Evolutionary conservation across 2,888 invertebrate genomes (phyloP), one percentile per base, ranked within the genome.

Genomic region (Formica aserva): DNA sequence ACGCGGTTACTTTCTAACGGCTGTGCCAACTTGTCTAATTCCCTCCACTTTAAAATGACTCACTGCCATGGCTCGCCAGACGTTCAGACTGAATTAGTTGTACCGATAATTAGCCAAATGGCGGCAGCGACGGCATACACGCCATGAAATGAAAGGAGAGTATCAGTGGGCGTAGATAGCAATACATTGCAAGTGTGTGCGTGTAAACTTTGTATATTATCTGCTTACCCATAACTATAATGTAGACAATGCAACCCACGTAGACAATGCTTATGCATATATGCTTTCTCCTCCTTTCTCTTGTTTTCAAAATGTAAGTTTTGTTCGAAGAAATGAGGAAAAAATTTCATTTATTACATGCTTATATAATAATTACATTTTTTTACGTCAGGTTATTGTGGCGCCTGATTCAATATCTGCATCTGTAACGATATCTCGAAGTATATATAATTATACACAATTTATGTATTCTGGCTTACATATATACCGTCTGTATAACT

Each of bases 81-180:
- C 66, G 26, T 38, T 75, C 29, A 41, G 45, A 35, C 45, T 65
- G 38, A 76, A 67, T 57, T 48, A n/a, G 62, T 55, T 63, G 82
- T 60, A 48, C 26, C 65, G 82, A 74, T 85, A 89, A 89, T 89
- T 86, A 84, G 85, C 75, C 57, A 74, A 84, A 76, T 32, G 66
- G 22, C 62, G 29, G 75, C 57, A 45, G 35, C n/a, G 41, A 18
- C 15, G 13, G 41, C 29, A 38, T 76, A 57, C 76, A 32, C 18
- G 45, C 45, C 22, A 57, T 48, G 35, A 76, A 80, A 82, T 63
- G 76, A 82, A 82, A 82, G 65, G 66, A 80, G 57, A 80, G 38
- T 63, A 81, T 65, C 41, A 29, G 63, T 63, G 22, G 48, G 63
- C 35, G 63, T 29, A 69, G 57, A 78, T 41, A 69, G 69, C 41